Conservation (phyloP, 92 coral and sea anemone genomes). For the Bergia sp. region DNA sequence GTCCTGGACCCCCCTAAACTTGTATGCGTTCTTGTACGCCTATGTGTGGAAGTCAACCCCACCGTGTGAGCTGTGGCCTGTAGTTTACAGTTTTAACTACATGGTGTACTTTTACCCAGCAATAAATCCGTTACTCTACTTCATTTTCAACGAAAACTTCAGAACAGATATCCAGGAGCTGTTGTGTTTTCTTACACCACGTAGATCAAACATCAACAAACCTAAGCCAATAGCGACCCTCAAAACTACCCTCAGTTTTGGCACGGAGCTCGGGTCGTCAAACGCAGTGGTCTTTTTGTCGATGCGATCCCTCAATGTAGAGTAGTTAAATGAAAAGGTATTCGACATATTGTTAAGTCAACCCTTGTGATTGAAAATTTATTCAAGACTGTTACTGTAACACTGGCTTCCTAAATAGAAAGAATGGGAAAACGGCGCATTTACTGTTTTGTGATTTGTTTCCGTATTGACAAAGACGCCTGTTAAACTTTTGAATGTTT, state of each 20-base stretch:
- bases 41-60: background rate
- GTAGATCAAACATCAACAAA: background rate
- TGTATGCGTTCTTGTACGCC: background rate
- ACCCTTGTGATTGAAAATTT: no score
- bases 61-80: background rate
- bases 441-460: no score
- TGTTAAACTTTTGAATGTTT: no score
- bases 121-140: conserved; percentile 32
- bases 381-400: no score
- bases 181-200: background rate
- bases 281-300: background rate
- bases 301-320: background rate
- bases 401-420: no score
- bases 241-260: background rate
- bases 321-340: no score
- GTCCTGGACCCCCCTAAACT: background rate
- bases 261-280: background rate
- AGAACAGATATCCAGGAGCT: conserved; percentile 21
- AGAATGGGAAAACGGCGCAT: no score
- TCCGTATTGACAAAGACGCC: no score
- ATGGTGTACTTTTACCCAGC: conserved; percentile 13
- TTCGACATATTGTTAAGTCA: no score
- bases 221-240: background rate
- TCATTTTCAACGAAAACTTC: conserved; percentile 26
- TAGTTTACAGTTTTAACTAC: background rate